A percentile compares a stretch with the other conserved stretches of the same genome.
These are phyloP conservation scores for Choloepus hoffmanni DNA, from an alignment of 2,113 vertebrate genomes.

Conservation along the genomic window DNA sequence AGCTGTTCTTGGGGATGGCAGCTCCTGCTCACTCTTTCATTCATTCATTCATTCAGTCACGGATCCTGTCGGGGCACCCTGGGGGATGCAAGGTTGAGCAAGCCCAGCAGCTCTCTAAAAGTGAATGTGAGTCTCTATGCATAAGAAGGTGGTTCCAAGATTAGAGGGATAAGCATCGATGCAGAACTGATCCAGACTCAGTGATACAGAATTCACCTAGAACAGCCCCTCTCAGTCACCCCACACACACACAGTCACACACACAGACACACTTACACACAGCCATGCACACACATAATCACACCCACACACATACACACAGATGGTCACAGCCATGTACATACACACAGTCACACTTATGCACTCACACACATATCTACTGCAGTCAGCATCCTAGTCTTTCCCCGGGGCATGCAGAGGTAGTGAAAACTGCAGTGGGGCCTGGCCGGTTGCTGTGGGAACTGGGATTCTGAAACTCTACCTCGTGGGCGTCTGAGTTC, in stretches of 20 bases:
- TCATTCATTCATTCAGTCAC: neutral
- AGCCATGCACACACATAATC: neutral
- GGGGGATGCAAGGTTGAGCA: too few relatives aligned
- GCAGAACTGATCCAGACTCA: too few relatives aligned
- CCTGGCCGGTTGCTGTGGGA: constrained; percentile 44
- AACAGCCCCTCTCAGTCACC: neutral
- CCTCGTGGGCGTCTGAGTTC: neutral
- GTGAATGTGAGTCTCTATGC: neutral
- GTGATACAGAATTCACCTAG: neutral
- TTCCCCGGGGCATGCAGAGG: neutral
- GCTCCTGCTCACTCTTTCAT: neutral
- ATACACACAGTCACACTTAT: neutral
- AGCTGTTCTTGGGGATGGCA: neutral
- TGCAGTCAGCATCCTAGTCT: neutral
- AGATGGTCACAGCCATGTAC: neutral
- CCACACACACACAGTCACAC: neutral
- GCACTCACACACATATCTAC: neutral
- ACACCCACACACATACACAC: neutral
- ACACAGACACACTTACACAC: neutral
- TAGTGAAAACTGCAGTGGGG: neutral
- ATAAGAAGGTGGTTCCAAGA: neutral
- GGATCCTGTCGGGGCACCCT: neutral
- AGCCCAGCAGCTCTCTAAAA: neutral
- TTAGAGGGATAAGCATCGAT: neutral
- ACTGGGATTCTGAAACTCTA: neutral